Evolutionary conservation across 2,113 vertebrate genomes (phyloP).

Genomic region (Arothron firmamentum): DNA sequence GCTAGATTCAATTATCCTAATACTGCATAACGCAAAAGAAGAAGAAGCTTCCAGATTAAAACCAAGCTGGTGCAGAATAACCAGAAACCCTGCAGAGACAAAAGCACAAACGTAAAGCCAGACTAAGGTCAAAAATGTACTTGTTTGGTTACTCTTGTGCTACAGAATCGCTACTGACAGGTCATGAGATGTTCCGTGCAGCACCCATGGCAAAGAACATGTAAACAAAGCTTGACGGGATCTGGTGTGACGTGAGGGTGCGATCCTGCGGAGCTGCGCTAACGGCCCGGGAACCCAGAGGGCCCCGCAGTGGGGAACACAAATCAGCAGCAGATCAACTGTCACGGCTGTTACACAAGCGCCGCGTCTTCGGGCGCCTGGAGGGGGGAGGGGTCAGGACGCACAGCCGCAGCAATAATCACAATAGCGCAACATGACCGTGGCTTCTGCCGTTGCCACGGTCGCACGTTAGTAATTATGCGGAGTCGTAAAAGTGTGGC

Average conservation of each 20-base stretch:
- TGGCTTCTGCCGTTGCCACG: conserved; percentile 46
- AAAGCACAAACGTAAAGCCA: neutral
- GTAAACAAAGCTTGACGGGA: conserved; percentile 53
- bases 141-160: neutral
- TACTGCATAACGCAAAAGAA: too few relatives aligned
- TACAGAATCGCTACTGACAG: conserved; percentile 9
- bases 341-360: conserved; percentile 50
- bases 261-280: conserved; percentile 39
- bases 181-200: conserved; percentile 26
- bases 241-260: conserved; percentile 50
- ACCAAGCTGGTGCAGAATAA: too few relatives aligned
- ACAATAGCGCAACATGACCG: conserved; percentile 47
- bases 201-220: conserved; percentile 39
- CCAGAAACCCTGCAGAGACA: too few relatives aligned
- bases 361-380: conserved; percentile 34
- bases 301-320: conserved; percentile 28
- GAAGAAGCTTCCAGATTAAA: too few relatives aligned
- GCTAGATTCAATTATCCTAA: too few relatives aligned
- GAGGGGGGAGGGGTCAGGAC: conserved; percentile 2
- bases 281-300: conserved; percentile 31
- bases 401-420: conserved; percentile 40
- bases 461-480: conserved; percentile 61
- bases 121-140: too few relatives aligned
- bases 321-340: conserved; percentile 38
- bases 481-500: conserved; percentile 52